Evolutionary conservation across 2,797 vertebrate genomes (phyloP).

Genomic region (Fistularia tabacaria): DNA sequence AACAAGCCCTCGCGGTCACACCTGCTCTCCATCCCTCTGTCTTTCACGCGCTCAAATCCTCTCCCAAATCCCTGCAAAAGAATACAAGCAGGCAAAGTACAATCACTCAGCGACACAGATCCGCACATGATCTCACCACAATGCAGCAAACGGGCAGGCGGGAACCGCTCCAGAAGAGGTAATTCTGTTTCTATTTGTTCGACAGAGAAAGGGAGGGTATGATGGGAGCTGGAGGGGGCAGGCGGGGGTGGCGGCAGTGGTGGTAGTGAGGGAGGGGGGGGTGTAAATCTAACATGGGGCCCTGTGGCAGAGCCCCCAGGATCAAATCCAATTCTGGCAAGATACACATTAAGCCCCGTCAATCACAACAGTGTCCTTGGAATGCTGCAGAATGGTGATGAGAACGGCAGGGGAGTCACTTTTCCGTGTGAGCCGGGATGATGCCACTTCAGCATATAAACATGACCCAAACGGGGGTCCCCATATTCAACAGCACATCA

Average conservation of each 20-base stretch:
- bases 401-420: conserved; percentile 62
- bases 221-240: conserved; percentile 17
- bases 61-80: conserved; percentile 4
- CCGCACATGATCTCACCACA: conserved; percentile 57
- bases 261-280: conserved; percentile 29
- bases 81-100: conserved; percentile 20
- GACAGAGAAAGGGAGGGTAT: conserved; percentile 50
- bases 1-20: conserved; percentile 53
- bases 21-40: conserved; percentile 35
- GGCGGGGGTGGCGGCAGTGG: not conserved
- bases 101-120: conserved; percentile 50
- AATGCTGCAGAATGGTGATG: conserved; percentile 83
- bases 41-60: conserved; percentile 32
- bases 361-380: conserved; percentile 86
- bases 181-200: conserved; percentile 87
- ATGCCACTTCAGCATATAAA: conserved; percentile 38
- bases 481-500: conserved; percentile 5
- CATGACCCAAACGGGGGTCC: not conserved
- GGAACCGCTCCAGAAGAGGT: conserved; percentile 71
- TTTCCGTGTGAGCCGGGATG: conserved; percentile 48
- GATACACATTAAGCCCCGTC: conserved; percentile 90
- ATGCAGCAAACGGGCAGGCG: conserved; percentile 52
- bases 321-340: conserved; percentile 92
- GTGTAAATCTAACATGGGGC: conserved; percentile 82
- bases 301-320: conserved; percentile 82